Evolutionary conservation across 2,888 invertebrate genomes (phyloP).

Genomic region (Cephus pulcher): DNA sequence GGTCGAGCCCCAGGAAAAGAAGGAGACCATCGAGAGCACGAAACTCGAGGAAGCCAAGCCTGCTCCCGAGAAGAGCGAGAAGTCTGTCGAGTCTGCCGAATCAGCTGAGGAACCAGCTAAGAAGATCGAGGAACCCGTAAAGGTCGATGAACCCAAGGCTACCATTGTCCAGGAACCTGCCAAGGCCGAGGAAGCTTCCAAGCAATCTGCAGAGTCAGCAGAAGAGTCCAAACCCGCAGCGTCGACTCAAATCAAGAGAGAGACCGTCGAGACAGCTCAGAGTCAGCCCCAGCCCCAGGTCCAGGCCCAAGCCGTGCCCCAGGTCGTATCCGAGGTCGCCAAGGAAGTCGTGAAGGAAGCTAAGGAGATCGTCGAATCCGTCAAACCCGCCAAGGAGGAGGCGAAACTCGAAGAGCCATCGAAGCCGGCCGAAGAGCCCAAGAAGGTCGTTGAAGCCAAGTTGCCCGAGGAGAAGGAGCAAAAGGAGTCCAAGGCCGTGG

Average conservation of each 20-base stretch:
- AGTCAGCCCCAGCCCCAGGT: neutral
- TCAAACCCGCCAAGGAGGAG: conserved; percentile 13
- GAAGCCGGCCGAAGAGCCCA: conserved; percentile 60
- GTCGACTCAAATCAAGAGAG: neutral
- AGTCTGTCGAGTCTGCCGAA: conserved; percentile 22
- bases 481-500: conserved; percentile 45
- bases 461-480: conserved; percentile 46
- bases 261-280: neutral
- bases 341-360: conserved; percentile 2
- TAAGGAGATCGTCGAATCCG: neutral
- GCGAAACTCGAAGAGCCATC: conserved; percentile 23
- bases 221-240: conserved; percentile 6
- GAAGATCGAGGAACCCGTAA: conserved; percentile 12
- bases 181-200: neutral
- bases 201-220: neutral
- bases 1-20: conserved; percentile 25
- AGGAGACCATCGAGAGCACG: conserved; percentile 29
- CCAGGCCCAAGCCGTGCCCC: neutral
- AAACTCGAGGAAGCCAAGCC: conserved; percentile 18
- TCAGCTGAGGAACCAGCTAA: conserved; percentile 38
- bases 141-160: conserved; percentile 2
- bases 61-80: conserved; percentile 30
- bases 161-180: neutral
- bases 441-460: conserved; percentile 49
- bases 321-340: neutral